phyloP scores from a whole-genome alignment of 2,113 vertebrate species.

The Uria lomvia region DNA sequence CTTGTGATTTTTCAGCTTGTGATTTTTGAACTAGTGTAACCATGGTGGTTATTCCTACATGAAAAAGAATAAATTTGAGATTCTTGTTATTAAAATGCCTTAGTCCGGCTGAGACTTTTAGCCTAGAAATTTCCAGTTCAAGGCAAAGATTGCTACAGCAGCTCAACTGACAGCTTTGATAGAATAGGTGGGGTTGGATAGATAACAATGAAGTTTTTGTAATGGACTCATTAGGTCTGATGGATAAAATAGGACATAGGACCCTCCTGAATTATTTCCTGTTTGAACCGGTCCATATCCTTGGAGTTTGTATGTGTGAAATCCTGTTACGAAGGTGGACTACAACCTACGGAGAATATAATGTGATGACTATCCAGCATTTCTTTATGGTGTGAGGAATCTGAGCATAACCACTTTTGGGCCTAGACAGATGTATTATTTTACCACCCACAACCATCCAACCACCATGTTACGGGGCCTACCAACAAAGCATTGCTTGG shows the following conservation, averaged over 20 bases:
- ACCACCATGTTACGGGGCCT: neutral
- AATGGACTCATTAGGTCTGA: neutral
- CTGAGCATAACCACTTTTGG: neutral
- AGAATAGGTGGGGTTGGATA: neutral
- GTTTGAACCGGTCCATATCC: neutral
- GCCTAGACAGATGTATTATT: neutral
- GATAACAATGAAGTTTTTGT: neutral
- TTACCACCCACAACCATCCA: neutral
- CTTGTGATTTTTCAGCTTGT: neutral
- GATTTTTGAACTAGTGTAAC: neutral
- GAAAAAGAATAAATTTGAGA: neutral
- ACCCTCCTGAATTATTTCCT: neutral
- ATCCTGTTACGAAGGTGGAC: neutral
- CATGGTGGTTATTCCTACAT: neutral
- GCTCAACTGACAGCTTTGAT: neutral
- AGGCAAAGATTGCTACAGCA: neutral
- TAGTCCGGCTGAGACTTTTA: neutral
- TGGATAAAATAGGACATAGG: neutral
- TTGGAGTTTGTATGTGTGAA: neutral
- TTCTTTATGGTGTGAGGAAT: neutral
- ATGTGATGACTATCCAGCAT: neutral
- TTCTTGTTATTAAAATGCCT: neutral
- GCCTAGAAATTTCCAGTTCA: neutral
- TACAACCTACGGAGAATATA: neutral
- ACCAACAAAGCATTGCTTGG: neutral